phyloP scores from a whole-genome alignment of 2,113 vertebrate species.

The Lanius collurio region DNA sequence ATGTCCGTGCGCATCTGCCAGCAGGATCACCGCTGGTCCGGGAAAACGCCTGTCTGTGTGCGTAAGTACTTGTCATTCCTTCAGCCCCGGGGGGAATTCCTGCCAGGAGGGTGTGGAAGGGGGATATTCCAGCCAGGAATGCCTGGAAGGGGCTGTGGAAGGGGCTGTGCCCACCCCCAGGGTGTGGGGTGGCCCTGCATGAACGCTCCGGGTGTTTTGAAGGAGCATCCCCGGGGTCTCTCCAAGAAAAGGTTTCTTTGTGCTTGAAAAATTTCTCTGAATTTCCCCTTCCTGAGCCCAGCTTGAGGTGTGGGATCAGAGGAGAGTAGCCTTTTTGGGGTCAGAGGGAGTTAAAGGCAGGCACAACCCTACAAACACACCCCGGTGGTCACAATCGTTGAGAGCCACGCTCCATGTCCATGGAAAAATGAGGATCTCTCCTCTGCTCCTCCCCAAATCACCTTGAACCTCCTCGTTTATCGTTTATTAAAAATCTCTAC shows the following conservation, averaged over 20 bases:
- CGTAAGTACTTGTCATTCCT: conserved; percentile 82
- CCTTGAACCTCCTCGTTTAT: background rate
- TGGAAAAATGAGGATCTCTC: background rate
- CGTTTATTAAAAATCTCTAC: no score
- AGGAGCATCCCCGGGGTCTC: background rate
- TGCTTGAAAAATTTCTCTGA: accelerated
- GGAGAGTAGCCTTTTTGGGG: background rate
- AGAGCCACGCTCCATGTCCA: accelerated
- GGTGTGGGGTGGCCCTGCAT: accelerated
- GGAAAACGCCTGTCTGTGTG: conserved; percentile 93
- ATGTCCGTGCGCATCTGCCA: conserved; percentile 97
- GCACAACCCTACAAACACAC: background rate
- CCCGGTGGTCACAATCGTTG: background rate
- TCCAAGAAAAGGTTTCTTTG: background rate
- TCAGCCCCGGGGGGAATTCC: background rate
- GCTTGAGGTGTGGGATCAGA: background rate
- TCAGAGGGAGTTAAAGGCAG: background rate
- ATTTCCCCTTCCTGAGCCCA: accelerated
- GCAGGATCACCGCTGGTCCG: conserved; percentile 96
- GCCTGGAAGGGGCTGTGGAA: background rate
- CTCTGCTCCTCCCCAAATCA: background rate
- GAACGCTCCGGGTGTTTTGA: accelerated
- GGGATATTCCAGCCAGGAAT: background rate
- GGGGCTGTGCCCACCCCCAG: accelerated
- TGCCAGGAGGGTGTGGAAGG: background rate